Conservation (phyloP, 2,113 vertebrate genomes). For the Phodopus roborovskii region DNA sequence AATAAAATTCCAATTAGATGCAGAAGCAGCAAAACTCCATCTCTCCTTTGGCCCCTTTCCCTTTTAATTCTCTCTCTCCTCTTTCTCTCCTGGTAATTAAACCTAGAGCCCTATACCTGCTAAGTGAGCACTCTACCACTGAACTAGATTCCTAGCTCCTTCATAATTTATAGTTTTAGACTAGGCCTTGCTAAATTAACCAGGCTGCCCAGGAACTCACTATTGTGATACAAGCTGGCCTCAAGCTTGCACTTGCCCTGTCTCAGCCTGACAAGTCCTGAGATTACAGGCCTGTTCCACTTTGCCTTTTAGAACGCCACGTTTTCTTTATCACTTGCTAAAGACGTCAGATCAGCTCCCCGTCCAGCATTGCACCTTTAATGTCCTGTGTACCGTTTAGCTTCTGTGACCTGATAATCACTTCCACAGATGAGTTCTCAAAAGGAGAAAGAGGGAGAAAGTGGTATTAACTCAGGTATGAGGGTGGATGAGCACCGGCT, state of each 20-base stretch:
- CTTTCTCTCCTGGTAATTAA: background rate
- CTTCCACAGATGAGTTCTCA: background rate
- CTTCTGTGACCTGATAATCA: background rate
- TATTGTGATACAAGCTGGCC: background rate
- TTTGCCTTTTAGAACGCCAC: background rate
- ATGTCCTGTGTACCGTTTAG: background rate
- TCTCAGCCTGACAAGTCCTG: background rate
- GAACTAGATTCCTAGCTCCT: background rate
- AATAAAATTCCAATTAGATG: background rate
- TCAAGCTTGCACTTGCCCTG: background rate
- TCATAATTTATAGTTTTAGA: background rate
- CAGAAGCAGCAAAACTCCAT: background rate
- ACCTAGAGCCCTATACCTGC: background rate
- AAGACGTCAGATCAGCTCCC: background rate
- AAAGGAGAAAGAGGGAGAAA: background rate
- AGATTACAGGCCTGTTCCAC: background rate
- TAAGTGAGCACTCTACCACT: background rate
- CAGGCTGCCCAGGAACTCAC: background rate
- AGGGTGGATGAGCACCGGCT: background rate
- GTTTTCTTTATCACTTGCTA: background rate
- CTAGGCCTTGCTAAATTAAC: background rate
- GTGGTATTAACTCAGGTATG: background rate
- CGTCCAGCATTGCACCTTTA: background rate
- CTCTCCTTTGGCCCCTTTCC: background rate
- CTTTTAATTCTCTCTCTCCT: too few species aligned